Conservation (phyloP, 1,140 invertebrate genomes). For the Ceratina japonica region DNA sequence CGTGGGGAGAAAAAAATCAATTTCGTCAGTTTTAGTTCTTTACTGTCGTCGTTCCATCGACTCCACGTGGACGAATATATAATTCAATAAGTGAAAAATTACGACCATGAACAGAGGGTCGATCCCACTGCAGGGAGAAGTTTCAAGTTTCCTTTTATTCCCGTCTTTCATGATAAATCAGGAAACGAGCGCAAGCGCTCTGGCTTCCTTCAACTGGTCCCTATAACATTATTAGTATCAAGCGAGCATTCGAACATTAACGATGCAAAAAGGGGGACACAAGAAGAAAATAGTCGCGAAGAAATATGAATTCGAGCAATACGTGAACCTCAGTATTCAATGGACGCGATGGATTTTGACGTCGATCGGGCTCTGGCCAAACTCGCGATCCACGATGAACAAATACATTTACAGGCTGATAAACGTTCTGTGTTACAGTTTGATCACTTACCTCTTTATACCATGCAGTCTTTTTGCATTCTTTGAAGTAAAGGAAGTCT, state of each 20-base stretch:
- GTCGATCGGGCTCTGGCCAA: slow-evolving; percentile 35
- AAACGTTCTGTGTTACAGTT: not conserved
- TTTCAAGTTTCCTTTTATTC: not conserved
- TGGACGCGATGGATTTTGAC: slow-evolving; percentile 26
- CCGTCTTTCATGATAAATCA: too few species aligned
- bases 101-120: not conserved
- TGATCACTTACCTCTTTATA: slow-evolving; percentile 12
- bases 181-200: slow-evolving; percentile 20
- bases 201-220: not conserved
- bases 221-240: not conserved
- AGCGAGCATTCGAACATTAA: not conserved
- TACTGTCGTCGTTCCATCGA: too few species aligned
- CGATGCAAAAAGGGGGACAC: too few species aligned
- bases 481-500: slow-evolving; percentile 53
- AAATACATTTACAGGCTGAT: not conserved
- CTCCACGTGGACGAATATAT: not conserved
- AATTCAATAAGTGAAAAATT: not conserved
- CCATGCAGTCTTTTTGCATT: slow-evolving; percentile 3
- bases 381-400: not conserved
- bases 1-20: not conserved
- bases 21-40: not conserved
- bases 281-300: not conserved
- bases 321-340: slow-evolving; percentile 22
- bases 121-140: not conserved
- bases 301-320: not conserved